Percentiles rank a stretch among this genome's conserved stretches.
Evolutionary conservation across 2,113 vertebrate species (phyloP).

Genomic region (Empidonax alnorum): DNA sequence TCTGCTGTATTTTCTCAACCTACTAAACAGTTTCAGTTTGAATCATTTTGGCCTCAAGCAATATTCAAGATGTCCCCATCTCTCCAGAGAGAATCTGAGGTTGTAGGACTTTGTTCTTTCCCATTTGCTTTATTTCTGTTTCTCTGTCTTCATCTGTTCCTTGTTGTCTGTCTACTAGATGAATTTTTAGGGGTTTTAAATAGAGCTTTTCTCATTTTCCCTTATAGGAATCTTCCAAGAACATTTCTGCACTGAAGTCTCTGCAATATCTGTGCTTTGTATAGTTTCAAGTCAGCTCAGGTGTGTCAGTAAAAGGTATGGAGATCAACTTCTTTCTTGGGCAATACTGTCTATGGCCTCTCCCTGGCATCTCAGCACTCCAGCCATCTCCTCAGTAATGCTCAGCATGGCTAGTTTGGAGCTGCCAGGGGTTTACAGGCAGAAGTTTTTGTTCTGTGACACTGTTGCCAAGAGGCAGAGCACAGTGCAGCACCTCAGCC

Average conservation of each 20-base stretch:
- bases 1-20: slow-evolving; percentile 6
- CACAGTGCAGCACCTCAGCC: not conserved
- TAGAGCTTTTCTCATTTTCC: not conserved
- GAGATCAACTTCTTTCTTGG: not conserved
- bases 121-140: not conserved
- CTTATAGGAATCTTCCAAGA: not conserved
- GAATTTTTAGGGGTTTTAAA: not conserved
- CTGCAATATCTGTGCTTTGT: not conserved
- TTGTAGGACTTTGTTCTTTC: not conserved
- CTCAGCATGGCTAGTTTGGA: not conserved
- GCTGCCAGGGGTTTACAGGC: not conserved
- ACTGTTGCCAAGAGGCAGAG: not conserved
- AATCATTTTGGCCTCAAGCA: not conserved
- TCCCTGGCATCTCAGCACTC: not conserved
- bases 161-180: not conserved
- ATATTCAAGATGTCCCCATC: not conserved
- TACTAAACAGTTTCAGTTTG: not conserved
- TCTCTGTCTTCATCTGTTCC: not conserved
- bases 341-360: not conserved
- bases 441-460: not conserved
- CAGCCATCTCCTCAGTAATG: not conserved
- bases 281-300: not conserved
- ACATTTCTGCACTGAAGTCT: not conserved
- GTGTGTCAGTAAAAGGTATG: not conserved
- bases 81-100: not conserved